A percentile compares a stretch with the other conserved stretches of the same genome.
phyloP scores from a whole-genome alignment of 2,797 vertebrate genomes.

The Carcharodon carcharias region DNA sequence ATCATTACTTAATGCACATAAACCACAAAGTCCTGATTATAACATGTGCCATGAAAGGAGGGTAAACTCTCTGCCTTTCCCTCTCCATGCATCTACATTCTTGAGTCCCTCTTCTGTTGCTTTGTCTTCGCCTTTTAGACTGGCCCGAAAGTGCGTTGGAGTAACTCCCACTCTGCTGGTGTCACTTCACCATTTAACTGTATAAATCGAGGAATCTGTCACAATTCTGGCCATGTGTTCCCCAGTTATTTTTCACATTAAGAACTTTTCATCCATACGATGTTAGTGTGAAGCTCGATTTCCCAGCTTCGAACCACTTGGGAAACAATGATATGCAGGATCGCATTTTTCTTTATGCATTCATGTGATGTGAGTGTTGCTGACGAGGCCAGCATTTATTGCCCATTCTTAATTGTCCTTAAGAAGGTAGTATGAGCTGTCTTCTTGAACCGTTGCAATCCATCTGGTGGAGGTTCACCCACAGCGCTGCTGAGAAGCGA shows the following conservation, averaged over 20 bases:
- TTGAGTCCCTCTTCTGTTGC: neutral
- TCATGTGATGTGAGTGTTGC: neutral
- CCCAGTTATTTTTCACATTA: neutral
- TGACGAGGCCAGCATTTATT: neutral
- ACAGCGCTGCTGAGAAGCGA: neutral
- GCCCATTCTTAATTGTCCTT: neutral
- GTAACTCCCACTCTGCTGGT: too few species aligned
- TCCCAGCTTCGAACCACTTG: neutral
- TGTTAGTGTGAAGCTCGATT: neutral
- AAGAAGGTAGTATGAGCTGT: neutral
- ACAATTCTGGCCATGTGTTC: neutral
- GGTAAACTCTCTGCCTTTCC: neutral
- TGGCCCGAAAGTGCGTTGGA: neutral
- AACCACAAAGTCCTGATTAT: neutral
- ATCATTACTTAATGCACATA: too few species aligned
- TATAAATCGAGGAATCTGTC: neutral
- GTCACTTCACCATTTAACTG: neutral
- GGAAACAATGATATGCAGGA: neutral
- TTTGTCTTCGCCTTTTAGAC: neutral
- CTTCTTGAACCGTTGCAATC: neutral
- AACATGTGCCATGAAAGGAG: neutral
- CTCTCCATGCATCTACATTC: neutral
- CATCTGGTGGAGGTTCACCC: neutral
- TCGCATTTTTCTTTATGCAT: neutral
- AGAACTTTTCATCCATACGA: neutral